Base-by-base conservation (phyloP, 2,888 invertebrate species). In the Anodontia alba region DNA sequence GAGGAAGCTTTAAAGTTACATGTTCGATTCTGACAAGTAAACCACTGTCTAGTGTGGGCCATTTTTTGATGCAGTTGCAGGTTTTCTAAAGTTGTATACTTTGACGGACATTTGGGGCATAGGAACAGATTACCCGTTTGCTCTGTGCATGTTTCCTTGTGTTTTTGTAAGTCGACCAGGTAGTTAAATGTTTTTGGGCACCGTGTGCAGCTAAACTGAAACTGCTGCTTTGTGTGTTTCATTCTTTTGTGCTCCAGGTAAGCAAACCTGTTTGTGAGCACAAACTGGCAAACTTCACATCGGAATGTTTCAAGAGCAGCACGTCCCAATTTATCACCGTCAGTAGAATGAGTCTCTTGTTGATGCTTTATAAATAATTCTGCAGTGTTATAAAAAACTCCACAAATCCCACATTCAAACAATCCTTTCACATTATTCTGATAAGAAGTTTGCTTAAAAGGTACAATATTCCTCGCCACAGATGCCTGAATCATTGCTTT, bases 331-430 rank as follows among this genome's bases (percentile, higher is more conserved):
- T 68, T 82, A n/a, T 67, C 71, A 20, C 73, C 62, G 5, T 73
- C 69, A 0, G 42, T 46, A 0, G 66, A 38, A 38, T 85, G 85
- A 5, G 42, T 70, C 0, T 31, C 67, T 29, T 85, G 74, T 71
- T 85, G 85, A 73, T 85, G 85, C 15, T 69, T 51, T 10, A 85
- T 76, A 66, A 85, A 85, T 76, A 78, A 80, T 57, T 76, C 73
- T 10, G 85, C 85, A 0, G 85, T 82, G 43, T 76, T 80, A 51
- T 80, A 85, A 51, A 85, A 85, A 8, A 74, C 74, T n/a, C 85
- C 85, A 74, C 85, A 85, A 10, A 82, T 26, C 0, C 85, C 85
- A 72, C 85, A 85, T 49, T 85, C 85, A 80, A 85, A 85, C 67
- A 85, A 38, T 5, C 85, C 85, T 54, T 85, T 85, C 29, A 76